Conservation (phyloP, 2,113 vertebrate genomes). For the Eudyptes chrysolophus region DNA sequence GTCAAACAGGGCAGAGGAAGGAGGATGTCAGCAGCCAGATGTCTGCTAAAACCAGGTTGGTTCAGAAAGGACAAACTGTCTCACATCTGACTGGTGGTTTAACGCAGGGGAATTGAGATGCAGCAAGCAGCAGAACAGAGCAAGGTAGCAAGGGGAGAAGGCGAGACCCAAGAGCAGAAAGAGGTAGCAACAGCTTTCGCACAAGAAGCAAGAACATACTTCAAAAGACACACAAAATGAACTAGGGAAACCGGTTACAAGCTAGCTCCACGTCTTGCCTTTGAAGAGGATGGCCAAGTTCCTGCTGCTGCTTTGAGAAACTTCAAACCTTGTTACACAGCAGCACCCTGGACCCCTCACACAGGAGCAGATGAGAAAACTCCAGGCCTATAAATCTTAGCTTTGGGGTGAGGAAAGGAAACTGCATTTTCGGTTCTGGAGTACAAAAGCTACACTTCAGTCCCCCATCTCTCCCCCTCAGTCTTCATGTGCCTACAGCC, state of each 20-base stretch:
- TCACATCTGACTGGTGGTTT: background rate
- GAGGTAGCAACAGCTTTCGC: background rate
- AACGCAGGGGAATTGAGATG: rapidly evolving
- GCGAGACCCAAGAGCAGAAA: background rate
- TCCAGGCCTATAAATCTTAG: background rate
- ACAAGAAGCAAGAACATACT: background rate
- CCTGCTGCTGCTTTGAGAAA: background rate
- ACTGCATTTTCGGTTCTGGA: background rate
- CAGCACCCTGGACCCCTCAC: background rate
- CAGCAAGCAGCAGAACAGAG: background rate
- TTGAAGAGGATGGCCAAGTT: background rate
- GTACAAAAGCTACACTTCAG: background rate
- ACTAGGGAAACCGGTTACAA: background rate
- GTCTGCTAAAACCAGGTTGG: background rate
- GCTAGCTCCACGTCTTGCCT: background rate
- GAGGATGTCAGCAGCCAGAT: background rate
- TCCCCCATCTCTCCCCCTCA: background rate
- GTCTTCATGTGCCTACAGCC: background rate
- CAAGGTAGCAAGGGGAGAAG: background rate
- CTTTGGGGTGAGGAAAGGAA: background rate
- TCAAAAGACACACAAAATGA: background rate
- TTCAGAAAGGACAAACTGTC: background rate
- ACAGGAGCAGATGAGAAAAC: background rate
- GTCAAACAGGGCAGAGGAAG: background rate
- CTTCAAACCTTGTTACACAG: background rate